Base-by-base conservation (phyloP, 2,797 vertebrate species). In the Tympanoctomys barrerae region DNA sequence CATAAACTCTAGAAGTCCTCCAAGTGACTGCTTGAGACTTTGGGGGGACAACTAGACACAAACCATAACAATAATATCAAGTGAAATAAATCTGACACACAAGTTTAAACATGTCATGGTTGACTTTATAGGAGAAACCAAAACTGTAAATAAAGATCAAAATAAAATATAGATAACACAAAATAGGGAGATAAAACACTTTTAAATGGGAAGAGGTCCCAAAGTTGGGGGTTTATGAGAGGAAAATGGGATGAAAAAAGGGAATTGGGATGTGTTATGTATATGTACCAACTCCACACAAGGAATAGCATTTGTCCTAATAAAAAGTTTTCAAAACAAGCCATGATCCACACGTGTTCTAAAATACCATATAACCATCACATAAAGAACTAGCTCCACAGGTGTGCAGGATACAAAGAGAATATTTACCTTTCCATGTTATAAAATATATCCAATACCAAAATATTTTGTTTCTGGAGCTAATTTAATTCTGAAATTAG, bases 401-500 rank as follows among this genome's bases (percentile, higher is more conserved):
- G 28, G 31, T 78, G 85, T 66, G 64, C 28, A 90, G 5, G 16
- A 92, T 82, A 73, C 31, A 61, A 73, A 95, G 54, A 70, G 12
- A 82, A 88, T 16, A 91, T 87, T 36, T 8, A 81, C 80, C 91
- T 90, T 33, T 73, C 46, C 79, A 78, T 7, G 19, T 84, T 16
- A 91, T 39, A 91, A 59, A 28, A 87, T 39, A 42, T 57, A 87
- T 28, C 84, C 62, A 89, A 73, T 81, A 80, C 79, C 36, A 52
- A 90, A 28, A 22, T 78, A 66, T 80, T 94, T 84, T 28, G 54
- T 89, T 95, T 91, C 39, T 66, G 79, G 22, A 18, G 81, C 33
- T 64, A 82, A 92, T 36, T 6, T 36, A 90, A 59, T 79, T 91
- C 21, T 77, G 62, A 94, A 92, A 82, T 7, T 26, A 82, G 22